Base-by-base conservation (phyloP, 2,113 vertebrate genomes). In the Passerina amoena region DNA sequence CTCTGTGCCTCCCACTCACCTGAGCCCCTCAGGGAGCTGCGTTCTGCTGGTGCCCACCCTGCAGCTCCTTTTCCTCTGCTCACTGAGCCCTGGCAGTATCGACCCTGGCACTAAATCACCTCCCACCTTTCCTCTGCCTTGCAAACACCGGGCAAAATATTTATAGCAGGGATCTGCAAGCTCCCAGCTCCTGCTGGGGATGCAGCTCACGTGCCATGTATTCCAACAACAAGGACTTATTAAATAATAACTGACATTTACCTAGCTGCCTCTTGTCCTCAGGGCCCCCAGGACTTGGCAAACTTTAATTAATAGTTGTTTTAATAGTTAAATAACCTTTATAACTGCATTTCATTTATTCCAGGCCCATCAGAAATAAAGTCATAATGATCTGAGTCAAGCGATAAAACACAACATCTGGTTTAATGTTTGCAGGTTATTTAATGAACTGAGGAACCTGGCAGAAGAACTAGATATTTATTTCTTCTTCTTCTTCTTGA, bases 321-420 rank as follows among this genome's bases (percentile, higher is more conserved):
- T 97, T 97, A 97, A 97, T 97, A 97, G 96, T 97, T 96, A 97
- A 97, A 97, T 96, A 97, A 97, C 96, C 97, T 97, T 96, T 95
- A 71, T 89, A 96, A 95, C 77, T 85, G 93, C 95, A 65, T 93
- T 96, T 91, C 92, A 90, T 96, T 97, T 97, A 92, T 91, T 95
- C 78, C 18, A 14, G 88, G 68, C 86, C 95, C 28, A 0, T 95
- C 88, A 92, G 97, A 97, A 96, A 97, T 97, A 69, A 96, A 97
- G 97, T 94, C 97, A 35, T 97, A 97, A 97, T 57, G 93, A 96
- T 96, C 59, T 35, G 90, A 97, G 92, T 92, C 88, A 77, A 94
- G 95, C 9, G 84, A 96, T 97, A 96, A 97, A 97, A 92, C 94
- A 95, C 95, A 96, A 95, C 97, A 97, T 96, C 96, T 97, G 97